Evolutionary conservation across 2,888 invertebrate species (phyloP).

Genomic region (Brassicogethes aeneus): DNA sequence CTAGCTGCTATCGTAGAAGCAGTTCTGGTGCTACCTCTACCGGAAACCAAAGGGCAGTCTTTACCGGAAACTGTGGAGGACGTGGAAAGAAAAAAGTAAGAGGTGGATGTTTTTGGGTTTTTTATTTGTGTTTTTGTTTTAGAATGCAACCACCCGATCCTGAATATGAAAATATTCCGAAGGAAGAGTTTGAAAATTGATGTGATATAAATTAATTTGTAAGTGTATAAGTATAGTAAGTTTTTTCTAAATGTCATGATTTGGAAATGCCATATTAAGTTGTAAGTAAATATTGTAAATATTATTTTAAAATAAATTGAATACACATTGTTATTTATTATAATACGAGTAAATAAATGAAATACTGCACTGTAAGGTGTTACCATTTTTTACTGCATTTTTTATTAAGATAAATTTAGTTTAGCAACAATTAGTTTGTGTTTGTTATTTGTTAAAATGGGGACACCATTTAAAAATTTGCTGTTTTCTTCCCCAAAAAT

Average conservation of each 20-base stretch:
- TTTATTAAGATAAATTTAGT: no score
- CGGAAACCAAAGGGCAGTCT: slow-evolving; percentile 35
- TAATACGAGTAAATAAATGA: no score
- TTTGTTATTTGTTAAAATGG: not conserved
- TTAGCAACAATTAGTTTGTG: no score
- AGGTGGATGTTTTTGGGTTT: slow-evolving; percentile 1
- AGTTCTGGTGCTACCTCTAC: slow-evolving; percentile 31
- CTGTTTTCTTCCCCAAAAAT: not conserved
- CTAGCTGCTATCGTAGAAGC: slow-evolving; percentile 28
- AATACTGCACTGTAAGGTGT: no score
- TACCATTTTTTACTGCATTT: no score
- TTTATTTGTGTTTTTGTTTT: not conserved
- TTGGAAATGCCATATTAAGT: no score
- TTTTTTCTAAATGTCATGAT: not conserved
- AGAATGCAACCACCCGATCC: not conserved
- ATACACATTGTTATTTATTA: not conserved
- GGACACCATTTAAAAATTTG: not conserved
- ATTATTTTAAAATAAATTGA: no score
- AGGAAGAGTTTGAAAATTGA: no score
- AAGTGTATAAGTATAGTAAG: not conserved
- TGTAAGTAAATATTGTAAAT: no score
- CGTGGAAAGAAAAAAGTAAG: slow-evolving; percentile 23
- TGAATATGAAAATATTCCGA: no score
- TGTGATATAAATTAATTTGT: not conserved
- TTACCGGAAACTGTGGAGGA: slow-evolving; percentile 49